These are phyloP conservation scores for Aeoliscus strigatus DNA, from an alignment of 2,797 vertebrate genomes.

Conservation along the genomic window DNA sequence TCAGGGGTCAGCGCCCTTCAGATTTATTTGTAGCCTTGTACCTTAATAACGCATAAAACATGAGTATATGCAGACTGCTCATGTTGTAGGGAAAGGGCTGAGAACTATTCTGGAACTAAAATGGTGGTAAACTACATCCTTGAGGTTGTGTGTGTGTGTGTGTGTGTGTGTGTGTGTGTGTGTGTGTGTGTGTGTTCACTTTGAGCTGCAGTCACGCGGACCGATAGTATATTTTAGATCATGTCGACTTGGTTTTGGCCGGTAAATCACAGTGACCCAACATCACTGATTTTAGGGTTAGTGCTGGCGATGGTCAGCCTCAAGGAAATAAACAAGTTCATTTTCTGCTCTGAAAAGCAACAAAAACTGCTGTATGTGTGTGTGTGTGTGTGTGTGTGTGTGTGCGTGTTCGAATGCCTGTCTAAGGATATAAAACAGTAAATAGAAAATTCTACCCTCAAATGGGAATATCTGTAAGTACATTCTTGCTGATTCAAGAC, in stretches of 20 bases:
- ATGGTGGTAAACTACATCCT: constrained; percentile 22
- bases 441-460: constrained; percentile 57
- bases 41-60: too few relatives aligned
- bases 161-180: too few relatives aligned
- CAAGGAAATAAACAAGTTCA: constrained; percentile 24
- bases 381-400: constrained; percentile 9
- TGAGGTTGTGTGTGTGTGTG: too few relatives aligned
- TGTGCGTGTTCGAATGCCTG: constrained; percentile 26
- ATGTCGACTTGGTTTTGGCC: too few relatives aligned
- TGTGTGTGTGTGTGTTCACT: constrained; percentile 9
- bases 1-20: too few relatives aligned
- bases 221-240: constrained; percentile 38
- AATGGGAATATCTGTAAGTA: constrained; percentile 43
- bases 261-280: constrained; percentile 34
- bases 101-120: constrained; percentile 16
- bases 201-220: constrained; percentile 35
- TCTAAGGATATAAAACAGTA: constrained; percentile 42
- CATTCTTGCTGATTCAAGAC: constrained; percentile 61
- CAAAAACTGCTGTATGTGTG: constrained; percentile 11
- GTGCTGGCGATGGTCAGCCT: constrained; percentile 40
- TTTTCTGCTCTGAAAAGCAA: constrained; percentile 21
- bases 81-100: neutral
- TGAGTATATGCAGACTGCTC: constrained; percentile 9
- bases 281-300: constrained; percentile 47
- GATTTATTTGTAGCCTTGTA: too few relatives aligned